These are phyloP conservation scores for Acanthaster planci DNA, from an alignment of 35 echinoderm and acorn worm genomes.

Conservation along the genomic window DNA sequence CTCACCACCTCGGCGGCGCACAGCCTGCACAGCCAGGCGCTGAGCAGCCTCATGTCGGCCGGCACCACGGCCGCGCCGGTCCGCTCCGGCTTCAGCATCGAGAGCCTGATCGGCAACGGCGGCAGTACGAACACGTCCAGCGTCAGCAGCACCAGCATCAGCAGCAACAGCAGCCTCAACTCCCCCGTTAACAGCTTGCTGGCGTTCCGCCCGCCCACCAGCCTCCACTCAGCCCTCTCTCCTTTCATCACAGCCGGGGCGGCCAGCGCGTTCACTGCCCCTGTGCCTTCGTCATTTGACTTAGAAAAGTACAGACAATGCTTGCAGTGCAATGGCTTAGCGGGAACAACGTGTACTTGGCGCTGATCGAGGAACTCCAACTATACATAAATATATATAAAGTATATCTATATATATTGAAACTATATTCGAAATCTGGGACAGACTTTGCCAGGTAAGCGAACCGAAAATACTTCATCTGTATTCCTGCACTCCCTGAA, in stretches of 20 bases:
- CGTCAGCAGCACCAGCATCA: conserved; percentile 26
- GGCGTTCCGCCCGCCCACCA: conserved; percentile 33
- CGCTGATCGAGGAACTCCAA: conserved; percentile 32
- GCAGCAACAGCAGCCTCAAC: conserved; percentile 34
- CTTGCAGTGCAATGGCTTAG: conserved; percentile 62
- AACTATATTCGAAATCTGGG: conserved; percentile 15
- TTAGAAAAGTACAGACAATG: conserved; percentile 82
- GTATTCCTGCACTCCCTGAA: too few relatives aligned
- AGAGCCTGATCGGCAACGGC: conserved; percentile 67
- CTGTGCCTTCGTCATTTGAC: conserved; percentile 69
- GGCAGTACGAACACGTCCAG: conserved; percentile 44
- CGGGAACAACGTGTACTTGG: conserved; percentile 51
- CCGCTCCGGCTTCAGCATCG: conserved; percentile 79
- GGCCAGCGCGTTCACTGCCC: conserved; percentile 68
- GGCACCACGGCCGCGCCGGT: conserved; percentile 70
- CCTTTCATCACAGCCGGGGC: conserved; percentile 54
- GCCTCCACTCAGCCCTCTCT: conserved; percentile 41
- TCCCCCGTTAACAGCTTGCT: conserved; percentile 62
- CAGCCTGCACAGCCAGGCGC: conserved; percentile 63
- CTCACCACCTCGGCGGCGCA: conserved; percentile 71
- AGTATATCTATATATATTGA: conserved; percentile 33
- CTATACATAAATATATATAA: conserved; percentile 35
- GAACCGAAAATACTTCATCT: background rate
- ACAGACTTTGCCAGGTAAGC: conserved; percentile 13
- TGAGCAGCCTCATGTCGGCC: conserved; percentile 60